Base-by-base conservation (phyloP, 1,140 invertebrate genomes). In the Scaptomyza montana region DNA sequence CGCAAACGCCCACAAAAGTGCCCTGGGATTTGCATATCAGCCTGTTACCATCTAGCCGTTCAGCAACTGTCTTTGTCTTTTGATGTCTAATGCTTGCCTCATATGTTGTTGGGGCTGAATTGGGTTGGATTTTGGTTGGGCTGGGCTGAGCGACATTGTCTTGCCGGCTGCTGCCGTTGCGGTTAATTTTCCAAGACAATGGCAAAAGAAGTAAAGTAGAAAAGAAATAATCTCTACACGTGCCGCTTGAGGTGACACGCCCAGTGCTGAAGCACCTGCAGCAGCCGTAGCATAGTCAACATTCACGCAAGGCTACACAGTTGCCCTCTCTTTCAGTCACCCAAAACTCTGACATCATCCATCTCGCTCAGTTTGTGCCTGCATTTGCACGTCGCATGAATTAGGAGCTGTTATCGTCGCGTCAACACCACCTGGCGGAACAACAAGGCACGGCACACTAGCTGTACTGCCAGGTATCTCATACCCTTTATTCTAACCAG, bases 151-250 rank as follows among this genome's bases (percentile, higher is more conserved):
- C 16, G 43, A 51, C 47, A 47, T 67, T 78, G 81, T 63, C 71
- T 76, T 75, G 64, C 66, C 67, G 51, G 56, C 73, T 69, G 59
- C 64, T 66, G 62, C 49, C 50, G 71, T 63, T 81, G 81, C 76
- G 87, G 82, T 87, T 87, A 87, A 89, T 87, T 87, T 82, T 89
- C 82, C 82, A 74, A 87, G 84, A 87, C 84, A 89, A 87, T 79
- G 84, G 53, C 84, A 62, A 70, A 68, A 57, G 65, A 77, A 74
- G 56, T 68, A 78, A 78, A 77, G 84, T 56, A 74, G 65, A 78
- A 79, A 82, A 43, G 12, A 43, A 89, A 77, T 77, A 79, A 87
- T 76, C 81, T 86, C 86, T 86, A 86, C 81, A 86, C 81, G 81
- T 86, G 81, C 74, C 74, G 74, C 81, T 72, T 78, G 66, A 80